Base-by-base conservation (phyloP, 1,140 invertebrate species). In the Drosophila cardini region DNA sequence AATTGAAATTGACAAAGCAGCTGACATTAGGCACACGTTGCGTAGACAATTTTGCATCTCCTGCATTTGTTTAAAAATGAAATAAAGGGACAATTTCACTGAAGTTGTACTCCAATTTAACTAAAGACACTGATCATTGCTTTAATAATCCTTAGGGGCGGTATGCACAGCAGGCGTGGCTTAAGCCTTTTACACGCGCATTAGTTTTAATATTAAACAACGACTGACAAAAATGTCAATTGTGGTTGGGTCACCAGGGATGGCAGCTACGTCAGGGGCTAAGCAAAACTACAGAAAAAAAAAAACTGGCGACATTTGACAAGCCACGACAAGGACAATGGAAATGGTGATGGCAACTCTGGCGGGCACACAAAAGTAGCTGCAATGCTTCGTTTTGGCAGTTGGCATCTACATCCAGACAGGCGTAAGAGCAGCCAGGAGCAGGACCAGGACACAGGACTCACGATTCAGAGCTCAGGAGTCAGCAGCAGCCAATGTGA, bases 141-240 rank as follows among this genome's bases (percentile, higher is more conserved):
- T 26, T 26, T 4, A 3, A 26, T 26, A 26, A 26, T 26, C 21
- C 21, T 4, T 26, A 3, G 21, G 21, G 21, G 2, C 2, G 9
- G 40, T 34, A 30, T 42, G 43, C 8, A 21, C 6, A 45, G 18
- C 10, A 26, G 21, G 6, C 21, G 6, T 26, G 50, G 67, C 15
- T 77, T 76, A 75, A 78, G 82, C 67, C 62, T 60, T 40, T 53
- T 26, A 82, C 72, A 79, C 63, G 48, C 58, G 57, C 76, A 72
- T 86, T 86, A 79, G 76, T 74, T 64, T 64, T 77, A 79, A 79
- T 87, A 86, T 86, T 83, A 86, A 87, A 81, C 79, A 73, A 70
- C 42, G 79, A 69, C 65, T 68, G 62, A 53, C 65, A 68, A 76
- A 72, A 80, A 84, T 80, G 81, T 77, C 77, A 71, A 84, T 85